Evolutionary conservation across 2,888 invertebrate genomes (phyloP).

Genomic region (Stramonita haemastoma): DNA sequence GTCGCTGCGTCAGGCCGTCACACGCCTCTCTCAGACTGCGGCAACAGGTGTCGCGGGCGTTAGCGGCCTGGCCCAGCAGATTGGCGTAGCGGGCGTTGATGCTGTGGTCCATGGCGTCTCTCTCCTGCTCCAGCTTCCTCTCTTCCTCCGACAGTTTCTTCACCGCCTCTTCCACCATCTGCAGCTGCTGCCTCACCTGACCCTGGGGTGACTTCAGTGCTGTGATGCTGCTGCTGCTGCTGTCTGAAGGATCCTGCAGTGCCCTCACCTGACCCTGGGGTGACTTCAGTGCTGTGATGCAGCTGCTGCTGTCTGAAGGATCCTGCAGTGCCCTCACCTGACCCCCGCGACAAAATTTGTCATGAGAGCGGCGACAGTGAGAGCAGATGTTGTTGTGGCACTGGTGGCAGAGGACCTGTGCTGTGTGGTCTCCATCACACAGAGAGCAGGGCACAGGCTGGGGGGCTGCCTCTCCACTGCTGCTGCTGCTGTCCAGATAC

Average conservation of each 20-base stretch:
- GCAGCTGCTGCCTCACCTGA: not conserved
- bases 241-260: not conserved
- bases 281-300: no score
- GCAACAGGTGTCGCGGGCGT: not conserved
- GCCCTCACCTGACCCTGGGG: no score
- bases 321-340: no score
- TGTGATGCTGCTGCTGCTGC: not conserved
- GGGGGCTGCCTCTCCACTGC: not conserved
- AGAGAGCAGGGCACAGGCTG: not conserved
- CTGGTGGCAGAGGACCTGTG: not conserved
- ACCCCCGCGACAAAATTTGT: not conserved
- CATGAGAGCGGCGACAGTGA: not conserved
- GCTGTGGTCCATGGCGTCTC: not conserved
- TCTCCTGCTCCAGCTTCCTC: not conserved
- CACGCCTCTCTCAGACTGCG: not conserved
- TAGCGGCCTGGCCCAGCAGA: not conserved
- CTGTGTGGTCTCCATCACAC: not conserved
- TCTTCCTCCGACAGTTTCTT: not conserved
- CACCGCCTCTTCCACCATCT: not conserved
- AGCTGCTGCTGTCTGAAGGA: no score
- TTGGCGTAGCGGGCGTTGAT: conserved; percentile 1
- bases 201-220: no score
- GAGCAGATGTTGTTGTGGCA: conserved; percentile 14
- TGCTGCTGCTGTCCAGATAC: not conserved
- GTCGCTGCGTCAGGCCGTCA: not conserved